Conservation (phyloP, 1,140 invertebrate species). For the Nasonia vitripennis region DNA sequence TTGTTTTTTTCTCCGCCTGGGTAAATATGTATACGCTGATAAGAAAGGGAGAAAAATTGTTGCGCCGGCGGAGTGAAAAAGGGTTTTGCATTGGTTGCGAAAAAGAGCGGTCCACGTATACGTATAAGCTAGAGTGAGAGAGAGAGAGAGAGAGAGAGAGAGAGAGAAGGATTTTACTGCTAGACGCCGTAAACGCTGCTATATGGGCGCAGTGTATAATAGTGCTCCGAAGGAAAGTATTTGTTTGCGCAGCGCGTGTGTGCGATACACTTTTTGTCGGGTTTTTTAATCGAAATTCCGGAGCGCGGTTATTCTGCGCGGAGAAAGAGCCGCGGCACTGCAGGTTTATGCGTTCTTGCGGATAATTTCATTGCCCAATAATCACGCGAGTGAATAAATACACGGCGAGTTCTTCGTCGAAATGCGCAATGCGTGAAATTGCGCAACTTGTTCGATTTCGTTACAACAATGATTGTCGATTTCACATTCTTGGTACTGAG, state of each 20-base stretch:
- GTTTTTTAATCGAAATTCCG: not conserved
- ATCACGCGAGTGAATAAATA: not conserved
- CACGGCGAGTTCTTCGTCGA: too few species aligned
- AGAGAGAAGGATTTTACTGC: conserved; percentile 20
- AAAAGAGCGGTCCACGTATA: conserved; percentile 8
- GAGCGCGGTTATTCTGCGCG: not conserved
- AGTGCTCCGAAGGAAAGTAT: not conserved
- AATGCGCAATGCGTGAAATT: not conserved
- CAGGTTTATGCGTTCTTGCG: not conserved
- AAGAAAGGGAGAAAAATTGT: conserved; percentile 37
- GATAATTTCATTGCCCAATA: too few species aligned
- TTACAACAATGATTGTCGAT: not conserved
- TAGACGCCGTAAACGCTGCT: conserved; percentile 6
- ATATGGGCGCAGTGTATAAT: too few species aligned
- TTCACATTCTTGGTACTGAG: not conserved
- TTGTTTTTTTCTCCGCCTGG: conserved; percentile 25
- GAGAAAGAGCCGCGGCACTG: too few species aligned
- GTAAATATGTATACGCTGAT: conserved; percentile 47
- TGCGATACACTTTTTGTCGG: not conserved
- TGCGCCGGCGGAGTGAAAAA: conserved; percentile 12
- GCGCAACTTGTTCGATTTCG: not conserved
- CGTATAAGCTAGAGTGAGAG: not conserved
- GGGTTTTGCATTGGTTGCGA: conserved; percentile 39
- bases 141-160: not conserved
- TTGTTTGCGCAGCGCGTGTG: conserved; percentile 9